These are phyloP conservation scores for Erythrolamprus reginae DNA, from an alignment of 2,113 vertebrate species.

Conservation along the genomic window DNA sequence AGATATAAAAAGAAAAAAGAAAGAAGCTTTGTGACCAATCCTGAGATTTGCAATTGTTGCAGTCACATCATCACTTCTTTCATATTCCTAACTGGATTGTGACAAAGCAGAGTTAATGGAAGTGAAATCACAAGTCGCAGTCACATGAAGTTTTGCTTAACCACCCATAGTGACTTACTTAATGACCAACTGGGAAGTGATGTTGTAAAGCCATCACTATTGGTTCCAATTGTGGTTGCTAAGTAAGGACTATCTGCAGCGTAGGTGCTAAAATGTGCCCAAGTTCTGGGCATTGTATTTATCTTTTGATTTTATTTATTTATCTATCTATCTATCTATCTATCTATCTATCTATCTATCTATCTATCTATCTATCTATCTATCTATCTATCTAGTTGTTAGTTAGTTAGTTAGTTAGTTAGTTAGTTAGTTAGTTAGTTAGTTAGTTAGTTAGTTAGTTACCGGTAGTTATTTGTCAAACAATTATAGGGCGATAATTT, in stretches of 20 bases:
- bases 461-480: too few species aligned
- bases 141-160: not conserved
- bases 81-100: not conserved
- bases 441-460: too few species aligned
- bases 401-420: too few species aligned
- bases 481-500: too few species aligned
- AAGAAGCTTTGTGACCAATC: not conserved
- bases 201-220: not conserved
- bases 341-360: too few species aligned
- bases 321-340: too few species aligned
- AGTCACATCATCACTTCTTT: not conserved
- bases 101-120: not conserved
- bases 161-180: not conserved
- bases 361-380: too few species aligned
- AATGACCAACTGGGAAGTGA: not conserved
- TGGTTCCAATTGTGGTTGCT: not conserved
- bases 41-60: not conserved
- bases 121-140: not conserved
- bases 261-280: not conserved
- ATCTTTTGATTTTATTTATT: not conserved
- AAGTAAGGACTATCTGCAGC: not conserved
- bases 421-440: too few species aligned
- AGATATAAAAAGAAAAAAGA: not conserved
- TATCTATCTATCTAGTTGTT: too few species aligned
- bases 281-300: not conserved